Percentiles rank a stretch among this genome's conserved stretches.
These are phyloP conservation scores for Dendrophyllia cribrosa DNA, from an alignment of 64 coral and sea anemone species.

Conservation along the genomic window DNA sequence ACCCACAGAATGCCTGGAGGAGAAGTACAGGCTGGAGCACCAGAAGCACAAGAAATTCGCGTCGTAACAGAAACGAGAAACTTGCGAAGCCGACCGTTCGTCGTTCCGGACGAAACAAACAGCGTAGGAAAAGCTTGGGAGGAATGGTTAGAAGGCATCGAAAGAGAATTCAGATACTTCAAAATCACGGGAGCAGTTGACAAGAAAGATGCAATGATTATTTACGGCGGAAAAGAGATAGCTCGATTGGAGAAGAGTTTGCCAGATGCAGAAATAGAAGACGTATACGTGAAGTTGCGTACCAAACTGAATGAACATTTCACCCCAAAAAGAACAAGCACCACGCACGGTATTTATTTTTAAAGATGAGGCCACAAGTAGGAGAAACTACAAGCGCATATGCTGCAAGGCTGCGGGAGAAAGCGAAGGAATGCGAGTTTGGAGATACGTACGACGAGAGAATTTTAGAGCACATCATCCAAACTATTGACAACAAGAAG, in stretches of 20 bases:
- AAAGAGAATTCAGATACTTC: conserved; percentile 54
- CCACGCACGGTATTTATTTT: conserved; percentile 47
- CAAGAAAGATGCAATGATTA: conserved; percentile 58
- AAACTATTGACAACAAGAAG: too few species aligned
- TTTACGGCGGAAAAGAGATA: conserved; percentile 50
- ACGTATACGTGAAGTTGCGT: conserved; percentile 12
- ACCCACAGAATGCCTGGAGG: too few species aligned
- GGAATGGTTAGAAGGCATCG: conserved; percentile 51
- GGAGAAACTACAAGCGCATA: background rate
- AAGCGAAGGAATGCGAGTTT: conserved; percentile 65
- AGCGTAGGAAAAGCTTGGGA: conserved; percentile 14
- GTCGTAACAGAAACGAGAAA: conserved; percentile 13
- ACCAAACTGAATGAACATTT: conserved; percentile 43
- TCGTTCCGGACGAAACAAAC: background rate
- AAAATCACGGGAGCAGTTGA: conserved; percentile 18
- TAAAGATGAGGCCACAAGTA: conserved; percentile 29
- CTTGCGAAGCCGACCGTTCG: background rate
- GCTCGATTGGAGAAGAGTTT: conserved; percentile 46
- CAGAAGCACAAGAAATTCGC: background rate
- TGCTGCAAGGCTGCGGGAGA: conserved; percentile 42
- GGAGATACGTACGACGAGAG: background rate
- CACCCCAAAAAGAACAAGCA: conserved; percentile 54
- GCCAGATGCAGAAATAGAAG: conserved; percentile 1
- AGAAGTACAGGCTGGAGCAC: background rate
- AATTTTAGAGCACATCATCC: too few species aligned